Evolutionary conservation across 2,888 invertebrate genomes (phyloP).

Genomic region (Mactromeris polynyma): DNA sequence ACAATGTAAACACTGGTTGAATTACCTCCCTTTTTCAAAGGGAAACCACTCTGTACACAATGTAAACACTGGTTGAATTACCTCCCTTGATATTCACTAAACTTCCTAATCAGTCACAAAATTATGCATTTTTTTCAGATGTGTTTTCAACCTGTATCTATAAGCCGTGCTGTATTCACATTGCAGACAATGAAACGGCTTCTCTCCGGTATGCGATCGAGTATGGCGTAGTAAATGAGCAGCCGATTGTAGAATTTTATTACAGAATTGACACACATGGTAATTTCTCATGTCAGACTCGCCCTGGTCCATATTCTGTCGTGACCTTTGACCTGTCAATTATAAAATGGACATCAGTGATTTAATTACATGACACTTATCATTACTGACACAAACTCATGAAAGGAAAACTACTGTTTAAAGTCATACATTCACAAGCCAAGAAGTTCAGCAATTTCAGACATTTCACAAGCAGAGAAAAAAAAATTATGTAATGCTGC

Average conservation of each 20-base stretch:
- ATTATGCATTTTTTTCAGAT: not conserved
- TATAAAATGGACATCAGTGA: not conserved
- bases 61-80: not conserved
- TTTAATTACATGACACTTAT: too few relatives aligned
- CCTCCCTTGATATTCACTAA: not conserved
- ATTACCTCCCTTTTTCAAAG: not conserved
- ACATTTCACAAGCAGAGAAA: too few relatives aligned
- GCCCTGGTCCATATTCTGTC: not conserved
- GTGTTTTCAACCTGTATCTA: conserved; percentile 10
- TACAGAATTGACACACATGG: conserved; percentile 20
- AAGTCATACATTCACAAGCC: too few relatives aligned
- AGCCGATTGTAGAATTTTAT: not conserved
- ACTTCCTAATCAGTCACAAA: not conserved
- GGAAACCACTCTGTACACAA: not conserved
- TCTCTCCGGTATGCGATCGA: conserved; percentile 29
- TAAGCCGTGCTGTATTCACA: conserved; percentile 11
- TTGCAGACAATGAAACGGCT: conserved; percentile 11
- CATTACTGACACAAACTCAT: too few relatives aligned
- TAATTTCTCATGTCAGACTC: not conserved
- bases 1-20: not conserved
- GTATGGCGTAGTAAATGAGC: conserved; percentile 13
- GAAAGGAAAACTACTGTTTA: too few relatives aligned
- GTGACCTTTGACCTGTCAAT: not conserved
- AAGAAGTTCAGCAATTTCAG: too few relatives aligned
- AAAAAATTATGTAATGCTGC: too few relatives aligned